phyloP scores from a whole-genome alignment of 2,888 invertebrate species.

The Monoplex corrugatus region DNA sequence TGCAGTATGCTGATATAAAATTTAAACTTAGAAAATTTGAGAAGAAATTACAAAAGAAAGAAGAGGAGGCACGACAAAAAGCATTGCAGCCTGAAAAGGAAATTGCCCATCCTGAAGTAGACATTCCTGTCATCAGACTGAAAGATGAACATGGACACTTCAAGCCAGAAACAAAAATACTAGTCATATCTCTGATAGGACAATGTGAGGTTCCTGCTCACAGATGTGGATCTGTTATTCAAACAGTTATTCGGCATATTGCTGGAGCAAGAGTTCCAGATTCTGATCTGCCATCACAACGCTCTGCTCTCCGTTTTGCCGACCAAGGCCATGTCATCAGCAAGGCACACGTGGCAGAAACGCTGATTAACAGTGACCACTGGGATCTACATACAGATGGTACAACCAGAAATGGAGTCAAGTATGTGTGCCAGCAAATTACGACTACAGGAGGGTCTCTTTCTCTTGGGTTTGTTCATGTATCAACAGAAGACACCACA shows the following conservation, averaged over 20 bases:
- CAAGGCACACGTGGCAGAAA: conserved; percentile 20
- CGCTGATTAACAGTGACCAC: too few relatives aligned
- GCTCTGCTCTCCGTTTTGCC: neutral
- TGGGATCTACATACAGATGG: too few relatives aligned
- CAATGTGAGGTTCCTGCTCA: neutral
- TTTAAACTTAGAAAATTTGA: neutral
- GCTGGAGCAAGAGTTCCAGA: neutral
- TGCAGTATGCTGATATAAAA: neutral
- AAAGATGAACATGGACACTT: conserved; percentile 21
- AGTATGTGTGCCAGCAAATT: too few relatives aligned
- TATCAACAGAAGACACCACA: too few relatives aligned
- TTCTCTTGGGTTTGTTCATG: neutral
- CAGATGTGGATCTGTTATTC: conserved; percentile 14
- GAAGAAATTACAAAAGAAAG: neutral
- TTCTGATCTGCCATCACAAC: neutral
- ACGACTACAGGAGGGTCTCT: too few relatives aligned
- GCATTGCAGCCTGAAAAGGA: neutral
- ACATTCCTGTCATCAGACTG: neutral
- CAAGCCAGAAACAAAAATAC: neutral
- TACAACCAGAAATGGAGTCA: too few relatives aligned
- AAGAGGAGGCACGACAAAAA: neutral
- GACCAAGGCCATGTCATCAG: conserved; percentile 14
- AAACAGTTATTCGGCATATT: neutral
- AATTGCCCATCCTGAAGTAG: neutral
- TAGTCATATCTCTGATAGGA: neutral